Evolutionary conservation across 2,888 invertebrate genomes (phyloP).

Genomic region (Emmelina monodactyla): DNA sequence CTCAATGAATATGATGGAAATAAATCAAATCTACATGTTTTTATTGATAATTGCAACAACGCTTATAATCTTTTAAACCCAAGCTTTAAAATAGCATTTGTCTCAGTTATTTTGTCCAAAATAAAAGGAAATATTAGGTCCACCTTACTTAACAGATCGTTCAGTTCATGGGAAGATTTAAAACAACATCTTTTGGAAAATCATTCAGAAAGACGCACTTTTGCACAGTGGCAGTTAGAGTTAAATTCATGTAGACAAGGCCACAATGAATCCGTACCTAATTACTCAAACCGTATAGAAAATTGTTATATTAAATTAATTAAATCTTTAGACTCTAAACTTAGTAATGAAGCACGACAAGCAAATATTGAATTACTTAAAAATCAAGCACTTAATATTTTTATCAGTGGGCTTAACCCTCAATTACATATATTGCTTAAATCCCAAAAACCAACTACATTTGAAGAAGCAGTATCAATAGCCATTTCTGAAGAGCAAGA

Average conservation of each 20-base stretch:
- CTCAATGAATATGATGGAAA: slow-evolving; percentile 6
- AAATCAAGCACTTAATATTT: slow-evolving; percentile 22
- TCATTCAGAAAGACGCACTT: slow-evolving; percentile 7
- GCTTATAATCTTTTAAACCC: slow-evolving; percentile 8
- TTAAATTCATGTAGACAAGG: slow-evolving; percentile 12
- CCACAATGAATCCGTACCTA: slow-evolving; percentile 7
- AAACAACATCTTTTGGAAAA: slow-evolving; percentile 7
- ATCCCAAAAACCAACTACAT: slow-evolving; percentile 19
- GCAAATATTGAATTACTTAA: slow-evolving; percentile 19
- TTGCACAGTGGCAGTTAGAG: slow-evolving; percentile 10
- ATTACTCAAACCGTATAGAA: slow-evolving; percentile 11
- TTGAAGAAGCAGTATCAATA: slow-evolving; percentile 21
- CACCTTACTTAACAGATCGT: slow-evolving; percentile 6
- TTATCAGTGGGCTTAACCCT: slow-evolving; percentile 20
- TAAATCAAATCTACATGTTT: slow-evolving; percentile 10
- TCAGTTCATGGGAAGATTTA: slow-evolving; percentile 5
- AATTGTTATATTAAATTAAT: slow-evolving; percentile 12
- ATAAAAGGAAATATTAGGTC: slow-evolving; percentile 8
- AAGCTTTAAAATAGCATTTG: slow-evolving; percentile 4
- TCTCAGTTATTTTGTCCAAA: slow-evolving; percentile 8
- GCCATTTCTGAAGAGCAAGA: slow-evolving; percentile 21
- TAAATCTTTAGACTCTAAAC: slow-evolving; percentile 10
- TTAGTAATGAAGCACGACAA: slow-evolving; percentile 4
- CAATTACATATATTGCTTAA: slow-evolving; percentile 22
- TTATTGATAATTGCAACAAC: slow-evolving; percentile 11